Conservation (phyloP, 2,888 invertebrate genomes). For the Coronaproctus castanopsis region DNA sequence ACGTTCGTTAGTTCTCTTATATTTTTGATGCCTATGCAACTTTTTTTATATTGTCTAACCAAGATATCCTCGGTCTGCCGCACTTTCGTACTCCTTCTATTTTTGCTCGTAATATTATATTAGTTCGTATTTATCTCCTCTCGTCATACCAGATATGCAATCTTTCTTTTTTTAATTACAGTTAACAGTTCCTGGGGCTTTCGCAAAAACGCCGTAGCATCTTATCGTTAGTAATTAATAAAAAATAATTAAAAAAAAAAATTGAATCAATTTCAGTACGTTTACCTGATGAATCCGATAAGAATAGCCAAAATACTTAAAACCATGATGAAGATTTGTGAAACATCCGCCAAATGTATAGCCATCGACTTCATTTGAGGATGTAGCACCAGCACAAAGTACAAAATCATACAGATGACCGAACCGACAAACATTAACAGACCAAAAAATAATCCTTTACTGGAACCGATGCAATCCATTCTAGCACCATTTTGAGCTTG, state of each 20-base stretch:
- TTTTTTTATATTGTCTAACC: no score
- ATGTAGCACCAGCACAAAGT: conserved; percentile 83
- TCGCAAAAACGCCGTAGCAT: no score
- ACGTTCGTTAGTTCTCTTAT: no score
- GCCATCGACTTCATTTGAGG: conserved; percentile 55
- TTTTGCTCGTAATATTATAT: no score
- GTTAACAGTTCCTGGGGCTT: no score
- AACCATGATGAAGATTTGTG: conserved; percentile 70
- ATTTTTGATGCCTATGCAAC: no score
- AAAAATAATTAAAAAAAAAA: not conserved
- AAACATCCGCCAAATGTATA: conserved; percentile 75
- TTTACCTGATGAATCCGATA: conserved; percentile 72
- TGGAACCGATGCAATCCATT: conserved; percentile 86
- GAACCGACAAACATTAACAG: conserved; percentile 72
- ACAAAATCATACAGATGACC: conserved; percentile 78
- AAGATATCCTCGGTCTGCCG: no score
- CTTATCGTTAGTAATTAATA: no score
- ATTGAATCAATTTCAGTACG: conserved; percentile 9
- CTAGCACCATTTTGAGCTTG: conserved; percentile 54
- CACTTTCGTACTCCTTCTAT: no score
- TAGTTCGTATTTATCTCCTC: no score
- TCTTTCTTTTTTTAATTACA: no score
- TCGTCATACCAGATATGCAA: no score
- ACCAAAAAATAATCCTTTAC: conserved; percentile 81
- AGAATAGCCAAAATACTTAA: conserved; percentile 74